Evolutionary conservation across 2,113 vertebrate genomes (phyloP), one percentile per base, ranked within the genome.

Genomic region (Barbus barbus): DNA sequence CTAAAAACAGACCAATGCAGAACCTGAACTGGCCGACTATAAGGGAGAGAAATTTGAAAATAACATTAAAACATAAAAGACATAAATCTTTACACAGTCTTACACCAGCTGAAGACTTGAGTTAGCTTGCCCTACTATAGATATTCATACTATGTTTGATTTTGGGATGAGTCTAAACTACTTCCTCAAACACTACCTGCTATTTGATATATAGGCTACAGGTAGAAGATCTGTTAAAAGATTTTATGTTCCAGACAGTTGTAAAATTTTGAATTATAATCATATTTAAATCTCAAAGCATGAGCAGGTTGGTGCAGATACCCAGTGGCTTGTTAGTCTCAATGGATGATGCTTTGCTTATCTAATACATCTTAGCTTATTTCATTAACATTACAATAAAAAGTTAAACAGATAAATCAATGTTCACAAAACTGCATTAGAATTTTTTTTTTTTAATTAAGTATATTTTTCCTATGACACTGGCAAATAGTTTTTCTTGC

Each of bases 1-100:
- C 46, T 80, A 24, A 73, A 81, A 77, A 83, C 26, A 81, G 58
- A 48, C 78, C 41, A 67, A 2, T 41, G 9, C 61, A 67, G 11
- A 81, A 67, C 6, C 9, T 16, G 26, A 67, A 33, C 0, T 48
- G 1, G 78, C 38, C n/a, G n/a, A 73, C 41, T 73, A 13, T 24
- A 46, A 46, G 8, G 12, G 71, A 7, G 1, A 14, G 69, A 24
- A 72, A 26, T 73, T 26, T 73, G 12, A 24, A n/a, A 44, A 46
- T 73, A 46, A 73, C 6, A 3, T 26, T n/a, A 16, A 46, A 73
- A 24, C 31, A 9, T 69, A 20, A 67, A 31, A 6, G 18, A 71
- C 22, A 38, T 11, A 14, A 4, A 44, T 44, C 36, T 72, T 72
- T 44, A 24, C 22, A 71, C 8, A 72, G 11, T 44, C 69, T 71